Base-by-base conservation (phyloP, 2,113 vertebrate genomes). In the Hippocampus mohnikei region DNA sequence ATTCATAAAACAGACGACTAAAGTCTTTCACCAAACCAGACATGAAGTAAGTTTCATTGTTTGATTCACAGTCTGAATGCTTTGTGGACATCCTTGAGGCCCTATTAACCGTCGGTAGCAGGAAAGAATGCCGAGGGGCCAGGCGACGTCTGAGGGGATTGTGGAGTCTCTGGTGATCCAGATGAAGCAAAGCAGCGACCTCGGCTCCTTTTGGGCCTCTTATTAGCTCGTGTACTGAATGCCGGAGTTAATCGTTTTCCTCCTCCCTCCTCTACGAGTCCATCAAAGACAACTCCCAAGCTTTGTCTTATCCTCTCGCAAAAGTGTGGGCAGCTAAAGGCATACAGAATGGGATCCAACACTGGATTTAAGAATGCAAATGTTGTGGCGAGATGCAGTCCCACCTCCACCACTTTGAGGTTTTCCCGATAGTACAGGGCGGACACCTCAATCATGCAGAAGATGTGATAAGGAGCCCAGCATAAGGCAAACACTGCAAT, bases 241-340 rank as follows among this genome's bases (percentile, higher is more conserved):
- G 72, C 66, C 6, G 76, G 70, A 2, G 18, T 21, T 33, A 66
- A 59, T 3, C 75, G 68, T 0, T 79, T 42, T 3, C 64, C 80
- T 8, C 69, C 82, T 25, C 81, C 75, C 64, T 94, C 93, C n/a
- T 89, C 86, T 13, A 94, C 88, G 72, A 92, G 84, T 20, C 82
- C 90, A 0, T 92, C 93, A 48, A 93, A 90, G 37, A 88, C 80
- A 1, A 84, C 72, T 40, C 71, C 83, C 4, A 92, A 18, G 76
- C 89, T 91, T 74, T 91, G 90, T 1, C 81, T 79, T 75, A 92
- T 88, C 10, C 77, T 81, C 42, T 85, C 75, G 77, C 92, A 95
- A 72, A 97, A 96, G 78, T 95, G 88, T 21, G 95, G 95, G 37
- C 95, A 95, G 92, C 96, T 94, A 89, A 97, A 97, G 69, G 93